phyloP scores from a whole-genome alignment of 2,888 invertebrate genomes.

The Eumerus sabulonum region DNA sequence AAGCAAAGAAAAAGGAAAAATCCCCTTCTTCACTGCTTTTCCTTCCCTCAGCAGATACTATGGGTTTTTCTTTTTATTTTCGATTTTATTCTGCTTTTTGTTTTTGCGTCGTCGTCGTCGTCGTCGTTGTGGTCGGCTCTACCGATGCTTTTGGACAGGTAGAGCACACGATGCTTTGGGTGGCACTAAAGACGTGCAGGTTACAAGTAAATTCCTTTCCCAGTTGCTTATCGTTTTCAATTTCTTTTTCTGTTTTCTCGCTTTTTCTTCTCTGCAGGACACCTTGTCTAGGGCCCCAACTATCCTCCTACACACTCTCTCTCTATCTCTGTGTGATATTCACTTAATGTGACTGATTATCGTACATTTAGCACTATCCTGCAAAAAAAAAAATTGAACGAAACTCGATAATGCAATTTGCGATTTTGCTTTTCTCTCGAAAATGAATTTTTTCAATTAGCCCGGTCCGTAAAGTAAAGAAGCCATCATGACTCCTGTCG shows the following conservation, averaged over 20 bases:
- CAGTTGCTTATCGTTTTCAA: too few species aligned
- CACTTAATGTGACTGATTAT: slow-evolving; percentile 1
- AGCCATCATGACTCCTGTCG: slow-evolving; percentile 50
- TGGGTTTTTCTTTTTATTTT: too few species aligned
- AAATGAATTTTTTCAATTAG: slow-evolving; percentile 25
- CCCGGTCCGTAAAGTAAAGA: slow-evolving; percentile 64
- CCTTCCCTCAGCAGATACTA: background rate
- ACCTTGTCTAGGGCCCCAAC: slow-evolving; percentile 24
- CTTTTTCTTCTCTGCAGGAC: slow-evolving; percentile 18
- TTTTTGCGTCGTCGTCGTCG: too few species aligned
- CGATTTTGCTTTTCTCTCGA: slow-evolving; percentile 14
- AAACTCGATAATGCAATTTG: slow-evolving; percentile 8
- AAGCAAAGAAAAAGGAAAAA: slow-evolving; percentile 24
- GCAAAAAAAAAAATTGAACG: background rate
- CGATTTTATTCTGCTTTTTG: too few species aligned
- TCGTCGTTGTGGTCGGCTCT: slow-evolving; percentile 24
- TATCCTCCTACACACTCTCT: too few species aligned
- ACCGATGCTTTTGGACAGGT: slow-evolving; percentile 33
- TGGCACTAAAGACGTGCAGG: background rate
- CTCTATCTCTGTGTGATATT: slow-evolving; percentile 1
- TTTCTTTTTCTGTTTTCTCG: background rate
- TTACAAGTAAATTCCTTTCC: background rate
- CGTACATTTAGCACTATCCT: slow-evolving; percentile 29
- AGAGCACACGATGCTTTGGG: slow-evolving; percentile 7
- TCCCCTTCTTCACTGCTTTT: background rate